These are phyloP conservation scores for Acronicta aceris DNA, from an alignment of 2,888 invertebrate genomes.

Conservation along the genomic window DNA sequence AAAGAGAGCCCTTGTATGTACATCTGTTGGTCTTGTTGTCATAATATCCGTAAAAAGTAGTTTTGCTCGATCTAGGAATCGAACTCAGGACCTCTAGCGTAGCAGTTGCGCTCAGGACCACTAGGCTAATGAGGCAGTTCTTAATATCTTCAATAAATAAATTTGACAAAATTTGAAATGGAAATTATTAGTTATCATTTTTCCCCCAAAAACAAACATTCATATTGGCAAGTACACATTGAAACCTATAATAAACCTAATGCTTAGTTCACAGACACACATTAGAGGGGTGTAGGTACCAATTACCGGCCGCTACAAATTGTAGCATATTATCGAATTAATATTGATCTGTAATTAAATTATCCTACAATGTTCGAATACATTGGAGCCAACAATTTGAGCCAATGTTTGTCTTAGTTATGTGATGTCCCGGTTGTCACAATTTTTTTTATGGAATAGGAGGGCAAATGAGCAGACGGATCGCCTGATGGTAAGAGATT, in stretches of 20 bases:
- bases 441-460: too few species aligned
- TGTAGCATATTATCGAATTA: constrained; percentile 72
- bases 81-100: too few species aligned
- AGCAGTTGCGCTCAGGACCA: too few species aligned
- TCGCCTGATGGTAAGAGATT: too few species aligned
- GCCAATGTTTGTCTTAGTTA: constrained; percentile 1
- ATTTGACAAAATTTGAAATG: neutral
- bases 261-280: constrained; percentile 26
- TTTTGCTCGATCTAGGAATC: too few species aligned
- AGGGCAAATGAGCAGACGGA: too few species aligned
- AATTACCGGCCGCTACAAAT: constrained; percentile 58
- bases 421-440: neutral
- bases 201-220: constrained; percentile 15
- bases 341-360: constrained; percentile 65
- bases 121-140: too few species aligned
- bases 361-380: constrained; percentile 15
- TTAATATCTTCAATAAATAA: too few species aligned
- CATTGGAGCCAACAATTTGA: constrained; percentile 15
- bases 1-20: too few species aligned
- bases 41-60: too few species aligned
- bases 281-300: constrained; percentile 37
- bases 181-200: neutral
- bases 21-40: too few species aligned
- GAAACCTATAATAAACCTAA: constrained; percentile 31
- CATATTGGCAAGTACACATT: constrained; percentile 21